Base-by-base conservation (phyloP, 2,797 vertebrate genomes). In the Darevskia nairensis region DNA sequence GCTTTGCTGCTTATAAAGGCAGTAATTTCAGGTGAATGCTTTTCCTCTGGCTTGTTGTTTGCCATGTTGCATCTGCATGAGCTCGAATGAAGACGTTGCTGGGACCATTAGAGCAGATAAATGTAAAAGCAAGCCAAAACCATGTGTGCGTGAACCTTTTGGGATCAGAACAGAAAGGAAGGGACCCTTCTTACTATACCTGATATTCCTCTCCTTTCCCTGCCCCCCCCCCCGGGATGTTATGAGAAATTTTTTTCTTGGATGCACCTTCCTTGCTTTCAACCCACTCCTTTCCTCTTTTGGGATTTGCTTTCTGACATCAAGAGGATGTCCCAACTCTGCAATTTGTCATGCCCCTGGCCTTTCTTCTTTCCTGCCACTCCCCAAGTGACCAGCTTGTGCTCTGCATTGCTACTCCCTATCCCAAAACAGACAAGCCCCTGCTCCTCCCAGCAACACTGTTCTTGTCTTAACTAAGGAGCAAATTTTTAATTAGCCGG, bases 31-130 rank as follows among this genome's bases (percentile, higher is more conserved):
- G 72, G 79, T 35, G 71, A 86, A 72, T 79, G 17, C 2, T 21
- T 55, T 68, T 59, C 2, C 61, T 80, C 82, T 76, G 64, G 82
- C 69, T 88, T 2, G 6, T 86, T 91, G 88, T 74, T 85, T 69
- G 8, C 77, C 86, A 59, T 8, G 88, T 66, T 88, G 86, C 23
- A 74, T 85, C 80, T 89, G 29, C 80, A 79, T 82, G 81, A 50
- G 75, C 61, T 85, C 86, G 25, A 85, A 85, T 82, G 35, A 86
- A 86, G 10, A 74, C 86, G 72, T 10, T 0, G 0, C 10, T 80
- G 35, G 15, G 15, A 0, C 55, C 87, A n/a, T 72, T 87, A 89
- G 74, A 69, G 64, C 32, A 90, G n/a, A 27, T 82, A 79, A 88
- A 41, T 1, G 39, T 64, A 85, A 35, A 35, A 75, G 61, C 5